Base-by-base conservation (phyloP, 2,888 invertebrate genomes). In the Plebejus argus region DNA sequence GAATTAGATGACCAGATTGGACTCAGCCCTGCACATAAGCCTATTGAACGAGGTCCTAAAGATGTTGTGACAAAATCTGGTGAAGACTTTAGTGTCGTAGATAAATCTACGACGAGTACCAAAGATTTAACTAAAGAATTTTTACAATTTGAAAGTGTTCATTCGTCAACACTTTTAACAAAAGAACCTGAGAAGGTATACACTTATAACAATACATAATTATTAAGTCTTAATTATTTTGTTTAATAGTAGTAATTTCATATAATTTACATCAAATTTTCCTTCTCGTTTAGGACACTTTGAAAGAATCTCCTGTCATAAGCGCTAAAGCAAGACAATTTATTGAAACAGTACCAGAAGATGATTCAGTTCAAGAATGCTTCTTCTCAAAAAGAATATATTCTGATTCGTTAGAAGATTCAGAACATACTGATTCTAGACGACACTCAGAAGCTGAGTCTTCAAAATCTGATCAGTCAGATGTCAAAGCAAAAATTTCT, bases 271-370 rank as follows among this genome's bases (percentile, higher is more conserved):
- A 75, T 76, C 15, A n/a, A 23, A 70, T 76, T 76, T 75, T 76
- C 76, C 76, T 66, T 70, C 75, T 76, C 18, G 79, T 80, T 77
- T 76, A 84, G 93, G 83, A 88, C 33, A 88, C 90, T 53, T 88
- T 90, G 28, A 94, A 93, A 85, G 94, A 94, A 80, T 94, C 94
- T 1, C 93, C 94, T 70, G 91, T 93, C 0, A 94, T 94, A 56
- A 94, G 94, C 81, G 93, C 94, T 15, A 94, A 94, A 82, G 94
- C 94, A 23, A 88, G 94, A 1, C 94, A 94, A 79, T 94, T 94
- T 80, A 94, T 94, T 80, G 94, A 94, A 83, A 94, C 94, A 8
- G 94, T 94, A n/a, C 94, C 94, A 6, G 94, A 94, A 87, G 94
- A 94, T 83, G 94, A 94, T 82, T 94, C 94, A 6, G 94, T 94